Evolutionary conservation across 2,888 invertebrate genomes (phyloP).

Genomic region (Eretmocerus hayati): DNA sequence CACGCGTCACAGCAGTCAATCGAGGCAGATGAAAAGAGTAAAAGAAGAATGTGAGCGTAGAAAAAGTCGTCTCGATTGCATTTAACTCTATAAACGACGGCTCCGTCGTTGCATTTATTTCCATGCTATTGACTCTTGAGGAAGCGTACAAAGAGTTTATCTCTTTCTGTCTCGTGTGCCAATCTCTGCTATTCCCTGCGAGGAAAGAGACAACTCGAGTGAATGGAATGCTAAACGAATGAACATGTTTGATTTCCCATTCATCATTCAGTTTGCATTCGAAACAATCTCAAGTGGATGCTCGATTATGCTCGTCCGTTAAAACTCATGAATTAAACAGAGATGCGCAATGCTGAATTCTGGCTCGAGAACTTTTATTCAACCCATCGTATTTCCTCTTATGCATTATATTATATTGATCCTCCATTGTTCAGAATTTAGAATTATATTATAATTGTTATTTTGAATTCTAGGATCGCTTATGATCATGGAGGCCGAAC

Average conservation of each 20-base stretch:
- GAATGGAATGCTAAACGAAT: slow-evolving; percentile 5
- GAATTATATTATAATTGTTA: too few species aligned
- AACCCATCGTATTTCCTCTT: too few species aligned
- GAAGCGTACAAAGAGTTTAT: background rate
- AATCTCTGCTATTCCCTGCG: background rate
- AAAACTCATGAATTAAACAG: background rate
- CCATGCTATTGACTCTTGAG: slow-evolving; percentile 14
- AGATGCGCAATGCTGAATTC: too few species aligned
- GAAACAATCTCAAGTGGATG: background rate
- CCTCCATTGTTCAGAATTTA: too few species aligned
- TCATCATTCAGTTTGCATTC: slow-evolving; percentile 2
- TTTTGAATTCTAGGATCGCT: slow-evolving; percentile 61
- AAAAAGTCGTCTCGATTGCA: too few species aligned
- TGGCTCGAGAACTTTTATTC: too few species aligned
- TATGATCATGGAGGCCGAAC: slow-evolving; percentile 83
- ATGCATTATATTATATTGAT: too few species aligned
- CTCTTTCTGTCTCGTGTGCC: background rate
- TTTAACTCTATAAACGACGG: background rate
- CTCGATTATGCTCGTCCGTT: background rate
- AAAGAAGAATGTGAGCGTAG: too few species aligned
- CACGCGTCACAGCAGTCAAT: too few species aligned
- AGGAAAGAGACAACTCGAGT: slow-evolving; percentile 5
- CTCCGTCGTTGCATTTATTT: slow-evolving; percentile 17
- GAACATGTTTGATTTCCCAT: slow-evolving; percentile 8
- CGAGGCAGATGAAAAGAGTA: too few species aligned